Evolutionary conservation across 2,113 vertebrate genomes (phyloP).

Genomic region (Trematomus loennbergii): DNA sequence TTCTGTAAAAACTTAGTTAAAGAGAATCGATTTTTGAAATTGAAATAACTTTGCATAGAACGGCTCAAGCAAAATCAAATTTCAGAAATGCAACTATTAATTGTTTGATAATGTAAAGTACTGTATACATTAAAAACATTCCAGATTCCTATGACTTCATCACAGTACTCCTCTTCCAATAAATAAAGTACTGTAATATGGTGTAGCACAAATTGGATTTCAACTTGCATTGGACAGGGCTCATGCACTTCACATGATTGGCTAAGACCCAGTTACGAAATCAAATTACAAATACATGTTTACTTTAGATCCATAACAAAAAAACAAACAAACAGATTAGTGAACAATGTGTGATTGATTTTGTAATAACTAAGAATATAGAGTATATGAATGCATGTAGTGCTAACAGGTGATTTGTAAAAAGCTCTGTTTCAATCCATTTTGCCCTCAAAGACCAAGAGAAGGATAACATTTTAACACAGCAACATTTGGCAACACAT

Average conservation of each 20-base stretch:
- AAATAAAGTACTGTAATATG: neutral
- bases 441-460: slow-evolving; percentile 8
- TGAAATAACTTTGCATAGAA: slow-evolving; percentile 50
- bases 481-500: slow-evolving; percentile 22
- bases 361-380: neutral
- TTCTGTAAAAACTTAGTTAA: slow-evolving; percentile 36
- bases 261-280: neutral
- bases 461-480: neutral
- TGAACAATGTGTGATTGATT: neutral
- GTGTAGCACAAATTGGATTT: neutral
- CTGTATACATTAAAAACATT: neutral
- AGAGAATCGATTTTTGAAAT: slow-evolving; percentile 48
- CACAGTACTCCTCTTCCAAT: neutral
- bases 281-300: slow-evolving; percentile 1
- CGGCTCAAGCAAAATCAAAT: slow-evolving; percentile 35
- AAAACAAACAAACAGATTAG: too few relatives aligned
- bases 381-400: neutral
- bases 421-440: slow-evolving; percentile 2
- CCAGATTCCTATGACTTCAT: neutral
- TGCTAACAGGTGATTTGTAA: neutral
- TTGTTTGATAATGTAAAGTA: neutral
- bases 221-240: neutral
- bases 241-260: slow-evolving; percentile 3
- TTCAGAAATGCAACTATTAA: slow-evolving; percentile 19
- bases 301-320: neutral